Base-by-base conservation (phyloP, 2,888 invertebrate species). In the Onchidella celtica region DNA sequence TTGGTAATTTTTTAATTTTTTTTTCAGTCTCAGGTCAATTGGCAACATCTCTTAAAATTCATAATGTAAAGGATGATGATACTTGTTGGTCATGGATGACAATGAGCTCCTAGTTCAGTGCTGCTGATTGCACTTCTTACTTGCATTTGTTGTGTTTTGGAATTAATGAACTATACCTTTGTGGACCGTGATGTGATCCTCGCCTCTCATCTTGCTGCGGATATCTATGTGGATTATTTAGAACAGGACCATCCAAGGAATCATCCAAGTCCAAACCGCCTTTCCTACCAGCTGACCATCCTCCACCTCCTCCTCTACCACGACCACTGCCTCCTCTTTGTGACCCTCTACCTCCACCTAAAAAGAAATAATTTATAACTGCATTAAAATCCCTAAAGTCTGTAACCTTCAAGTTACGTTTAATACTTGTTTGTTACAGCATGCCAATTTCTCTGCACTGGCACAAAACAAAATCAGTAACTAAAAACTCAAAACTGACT, bases 221-320 rank as follows among this genome's bases (percentile, higher is more conserved):
- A 29, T 32, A 40, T 32, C 9, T 32, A 21, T 47, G 6, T 11
- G 81, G 70, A 36, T 76, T 80, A 32, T 82, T 78, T 63, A 86
- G 80, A 9, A 85, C 84, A 29, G 87, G 87, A 36, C 87, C 85
- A 76, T 86, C 87, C n/a, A 85, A 77, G n/a, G 86, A 85, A 38
- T 87, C 87, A 79, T 86, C 86, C 6, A 85, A 80, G 29, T 79
- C 79, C 65, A 80, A 40, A 29, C 75, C 79, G 24, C 77, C 78
- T 57, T 77, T 77, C 32, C 78, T 82, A 14, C 77, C 77, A 32
- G 77, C n/a, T 21, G 81, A 81, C 81, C 81, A 81, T 17, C 81
- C 81, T 29, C 63, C 76, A 38, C 82, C 73, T 11, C 77, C 57
- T 6, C 84, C 82, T 34, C 83, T 61, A 68, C 84, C 73, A 2